phyloP scores from a whole-genome alignment of 2,113 vertebrate genomes.

The Paedocypris sp. region DNA sequence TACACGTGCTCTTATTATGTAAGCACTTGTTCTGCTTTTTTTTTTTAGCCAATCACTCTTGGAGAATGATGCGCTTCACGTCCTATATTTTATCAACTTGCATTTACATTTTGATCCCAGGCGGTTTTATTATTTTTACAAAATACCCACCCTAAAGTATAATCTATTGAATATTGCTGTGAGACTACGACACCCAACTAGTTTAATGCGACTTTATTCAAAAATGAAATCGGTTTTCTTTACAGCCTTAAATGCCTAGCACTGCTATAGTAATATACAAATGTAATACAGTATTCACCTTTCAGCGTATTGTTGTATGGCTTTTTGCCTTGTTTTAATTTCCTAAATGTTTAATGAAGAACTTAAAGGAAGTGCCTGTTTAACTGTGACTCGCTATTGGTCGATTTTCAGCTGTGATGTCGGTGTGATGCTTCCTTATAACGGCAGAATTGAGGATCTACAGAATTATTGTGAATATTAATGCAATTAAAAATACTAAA shows the following conservation, averaged over 20 bases:
- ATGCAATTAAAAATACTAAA: conserved; percentile 47
- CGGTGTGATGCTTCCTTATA: conserved; percentile 46
- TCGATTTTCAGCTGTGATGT: conserved; percentile 40
- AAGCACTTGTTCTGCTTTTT: background rate
- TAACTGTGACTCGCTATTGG: conserved; percentile 35
- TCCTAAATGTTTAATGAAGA: background rate
- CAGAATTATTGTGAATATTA: conserved; percentile 54
- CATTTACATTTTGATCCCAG: too few species aligned
- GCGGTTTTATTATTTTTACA: too few species aligned
- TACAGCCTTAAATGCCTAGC: too few species aligned
- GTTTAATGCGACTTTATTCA: too few species aligned
- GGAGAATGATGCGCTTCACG: too few species aligned
- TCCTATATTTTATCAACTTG: too few species aligned
- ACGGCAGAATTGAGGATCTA: conserved; percentile 48
- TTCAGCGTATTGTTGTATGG: background rate
- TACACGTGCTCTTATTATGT: too few species aligned
- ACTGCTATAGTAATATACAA: background rate
- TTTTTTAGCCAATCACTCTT: too few species aligned
- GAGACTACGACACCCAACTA: too few species aligned
- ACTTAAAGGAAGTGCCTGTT: conserved; percentile 46
- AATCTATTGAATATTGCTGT: too few species aligned
- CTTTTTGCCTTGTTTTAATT: background rate
- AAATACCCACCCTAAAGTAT: too few species aligned
- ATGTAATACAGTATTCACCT: background rate
- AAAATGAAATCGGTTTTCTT: too few species aligned